phyloP scores from a whole-genome alignment of 2,797 vertebrate species.

The Phataginus tricuspis region DNA sequence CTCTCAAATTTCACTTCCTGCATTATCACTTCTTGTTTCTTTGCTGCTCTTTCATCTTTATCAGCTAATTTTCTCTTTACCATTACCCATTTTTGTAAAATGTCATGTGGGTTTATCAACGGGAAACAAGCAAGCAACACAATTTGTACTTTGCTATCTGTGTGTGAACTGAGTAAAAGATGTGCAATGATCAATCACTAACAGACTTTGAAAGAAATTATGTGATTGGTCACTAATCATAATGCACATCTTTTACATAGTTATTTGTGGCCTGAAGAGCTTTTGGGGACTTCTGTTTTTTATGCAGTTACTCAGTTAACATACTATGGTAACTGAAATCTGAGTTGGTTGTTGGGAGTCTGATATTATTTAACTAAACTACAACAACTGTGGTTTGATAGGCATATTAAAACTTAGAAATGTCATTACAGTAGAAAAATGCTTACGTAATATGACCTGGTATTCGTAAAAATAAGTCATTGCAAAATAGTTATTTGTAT shows the following conservation, averaged over 20 bases:
- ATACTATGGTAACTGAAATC: neutral
- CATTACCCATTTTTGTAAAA: neutral
- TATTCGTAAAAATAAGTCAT: conserved; percentile 18
- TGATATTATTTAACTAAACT: neutral
- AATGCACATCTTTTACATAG: neutral
- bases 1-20: neutral
- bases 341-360: neutral
- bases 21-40: neutral
- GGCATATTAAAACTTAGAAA: neutral
- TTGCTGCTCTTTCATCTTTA: neutral
- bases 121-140: neutral
- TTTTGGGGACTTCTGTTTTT: neutral
- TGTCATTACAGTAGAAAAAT: neutral
- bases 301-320: neutral
- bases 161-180: neutral
- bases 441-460: neutral
- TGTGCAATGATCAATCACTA: neutral
- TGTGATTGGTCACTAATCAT: neutral
- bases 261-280: neutral
- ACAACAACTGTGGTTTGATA: neutral
- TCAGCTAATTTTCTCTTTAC: neutral
- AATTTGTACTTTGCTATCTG: neutral
- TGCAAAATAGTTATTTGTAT: neutral
- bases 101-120: neutral
- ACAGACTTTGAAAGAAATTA: neutral